These are phyloP conservation scores for Corbicula japonica DNA, from an alignment of 2,888 invertebrate species.

Conservation along the genomic window DNA sequence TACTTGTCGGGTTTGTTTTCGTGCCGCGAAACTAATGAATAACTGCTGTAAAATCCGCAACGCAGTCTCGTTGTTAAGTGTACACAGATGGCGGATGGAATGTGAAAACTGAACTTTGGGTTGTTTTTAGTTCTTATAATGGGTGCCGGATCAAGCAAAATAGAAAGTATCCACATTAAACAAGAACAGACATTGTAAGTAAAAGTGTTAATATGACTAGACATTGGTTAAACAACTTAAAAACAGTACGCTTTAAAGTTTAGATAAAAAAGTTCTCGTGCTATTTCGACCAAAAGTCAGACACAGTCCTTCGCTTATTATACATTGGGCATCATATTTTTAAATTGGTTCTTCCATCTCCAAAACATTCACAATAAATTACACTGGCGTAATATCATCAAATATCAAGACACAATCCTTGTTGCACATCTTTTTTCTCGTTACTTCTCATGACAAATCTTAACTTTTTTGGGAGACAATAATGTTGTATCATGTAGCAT, in stretches of 20 bases:
- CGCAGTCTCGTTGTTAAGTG: constrained; percentile 31
- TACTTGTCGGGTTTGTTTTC: too few relatives aligned
- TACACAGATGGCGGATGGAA: constrained; percentile 29
- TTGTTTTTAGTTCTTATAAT: constrained; percentile 3
- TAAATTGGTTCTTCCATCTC: neutral
- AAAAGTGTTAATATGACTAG: neutral
- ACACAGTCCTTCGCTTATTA: too few relatives aligned
- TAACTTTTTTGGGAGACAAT: too few relatives aligned
- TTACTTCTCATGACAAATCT: too few relatives aligned
- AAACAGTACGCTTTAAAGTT: too few relatives aligned
- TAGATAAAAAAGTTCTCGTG: neutral
- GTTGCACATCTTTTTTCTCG: too few relatives aligned
- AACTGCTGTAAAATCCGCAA: neutral
- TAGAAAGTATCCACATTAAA: constrained; percentile 39
- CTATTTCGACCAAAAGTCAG: too few relatives aligned
- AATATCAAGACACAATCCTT: too few relatives aligned
- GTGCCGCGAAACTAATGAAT: too few relatives aligned
- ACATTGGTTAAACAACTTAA: neutral
- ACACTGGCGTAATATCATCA: too few relatives aligned
- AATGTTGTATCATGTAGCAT: too few relatives aligned
- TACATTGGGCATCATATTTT: neutral
- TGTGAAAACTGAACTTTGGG: neutral
- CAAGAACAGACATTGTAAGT: constrained; percentile 31
- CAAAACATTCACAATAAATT: neutral
- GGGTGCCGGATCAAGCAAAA: constrained; percentile 36